phyloP scores from a whole-genome alignment of 1,140 invertebrate species.

The Drosophila aff. region DNA sequence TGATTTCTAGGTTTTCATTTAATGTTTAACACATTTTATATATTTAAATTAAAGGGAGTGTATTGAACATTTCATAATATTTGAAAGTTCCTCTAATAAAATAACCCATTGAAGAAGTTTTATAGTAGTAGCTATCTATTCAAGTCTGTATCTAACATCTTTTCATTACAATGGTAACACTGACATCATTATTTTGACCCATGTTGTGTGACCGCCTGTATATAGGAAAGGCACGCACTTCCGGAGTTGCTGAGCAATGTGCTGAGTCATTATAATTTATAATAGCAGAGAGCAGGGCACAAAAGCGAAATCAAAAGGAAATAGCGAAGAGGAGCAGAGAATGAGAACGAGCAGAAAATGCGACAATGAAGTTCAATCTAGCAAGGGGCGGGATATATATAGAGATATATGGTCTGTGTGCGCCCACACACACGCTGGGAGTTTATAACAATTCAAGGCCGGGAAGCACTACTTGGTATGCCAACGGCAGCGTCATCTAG shows the following conservation, averaged over 20 bases:
- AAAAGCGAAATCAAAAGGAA: constrained; percentile 34
- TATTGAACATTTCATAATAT: too few relatives aligned
- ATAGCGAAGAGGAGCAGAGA: constrained; percentile 18
- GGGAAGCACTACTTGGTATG: constrained; percentile 64
- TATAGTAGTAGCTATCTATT: not conserved
- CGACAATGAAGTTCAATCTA: constrained; percentile 71
- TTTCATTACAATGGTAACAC: not conserved
- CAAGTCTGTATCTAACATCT: not conserved
- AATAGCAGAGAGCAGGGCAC: constrained; percentile 50
- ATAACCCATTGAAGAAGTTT: too few relatives aligned
- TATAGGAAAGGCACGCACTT: constrained; percentile 56
- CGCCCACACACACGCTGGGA: constrained; percentile 42
- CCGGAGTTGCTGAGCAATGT: constrained; percentile 47
- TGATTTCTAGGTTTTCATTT: too few relatives aligned
- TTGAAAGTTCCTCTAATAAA: too few relatives aligned
- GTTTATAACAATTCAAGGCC: constrained; percentile 76
- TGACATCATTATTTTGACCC: not conserved
- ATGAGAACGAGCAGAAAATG: constrained; percentile 60
- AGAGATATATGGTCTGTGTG: constrained; percentile 6
- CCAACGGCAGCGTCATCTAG: constrained; percentile 43
- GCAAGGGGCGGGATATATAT: not conserved
- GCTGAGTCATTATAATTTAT: constrained; percentile 83
- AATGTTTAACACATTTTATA: too few relatives aligned
- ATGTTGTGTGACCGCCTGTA: constrained; percentile 1
- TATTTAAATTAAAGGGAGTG: too few relatives aligned